phyloP scores from a whole-genome alignment of 37 sponge, comb jelly and placozoan species.

The Axinella damicornis region DNA sequence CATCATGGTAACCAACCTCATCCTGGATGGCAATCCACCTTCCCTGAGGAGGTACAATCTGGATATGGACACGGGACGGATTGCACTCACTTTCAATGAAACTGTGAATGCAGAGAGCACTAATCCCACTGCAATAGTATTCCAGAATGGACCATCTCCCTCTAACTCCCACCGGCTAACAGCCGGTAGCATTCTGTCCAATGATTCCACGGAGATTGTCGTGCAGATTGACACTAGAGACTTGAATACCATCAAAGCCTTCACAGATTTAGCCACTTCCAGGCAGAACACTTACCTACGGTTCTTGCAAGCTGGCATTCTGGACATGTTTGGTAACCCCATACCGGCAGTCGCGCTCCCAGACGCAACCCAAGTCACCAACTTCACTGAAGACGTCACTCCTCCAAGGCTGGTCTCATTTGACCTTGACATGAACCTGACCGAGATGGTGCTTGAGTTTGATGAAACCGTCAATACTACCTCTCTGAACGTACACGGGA shows the following conservation, averaged over 20 bases:
- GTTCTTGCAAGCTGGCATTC: constrained; percentile 50
- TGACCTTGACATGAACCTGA: constrained; percentile 69
- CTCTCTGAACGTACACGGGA: constrained; percentile 65
- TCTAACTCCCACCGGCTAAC: constrained; percentile 21
- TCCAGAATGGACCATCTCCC: constrained; percentile 39
- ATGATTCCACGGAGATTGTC: constrained; percentile 68
- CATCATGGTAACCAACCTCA: constrained; percentile 46
- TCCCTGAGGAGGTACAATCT: constrained; percentile 53
- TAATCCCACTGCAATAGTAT: constrained; percentile 38
- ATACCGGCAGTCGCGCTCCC: constrained; percentile 39
- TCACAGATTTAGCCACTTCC: constrained; percentile 45
- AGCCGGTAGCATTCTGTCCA: constrained; percentile 37
- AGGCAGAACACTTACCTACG: constrained; percentile 40
- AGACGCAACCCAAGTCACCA: constrained; percentile 48
- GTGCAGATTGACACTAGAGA: constrained; percentile 52
- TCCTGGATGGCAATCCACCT: constrained; percentile 66
- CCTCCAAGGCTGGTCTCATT: constrained; percentile 68
- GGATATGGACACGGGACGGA: constrained; percentile 75
- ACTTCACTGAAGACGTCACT: constrained; percentile 69
- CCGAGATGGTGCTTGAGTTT: constrained; percentile 68
- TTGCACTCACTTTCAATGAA: constrained; percentile 83
- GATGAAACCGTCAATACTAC: constrained; percentile 86
- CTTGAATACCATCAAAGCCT: constrained; percentile 69
- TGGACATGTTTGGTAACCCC: constrained; percentile 74
- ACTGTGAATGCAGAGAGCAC: constrained; percentile 60